Percentiles rank a stretch among this genome's conserved stretches.
These are phyloP conservation scores for Helicoverpa armigera DNA, from an alignment of 1,140 invertebrate genomes.

Conservation along the genomic window DNA sequence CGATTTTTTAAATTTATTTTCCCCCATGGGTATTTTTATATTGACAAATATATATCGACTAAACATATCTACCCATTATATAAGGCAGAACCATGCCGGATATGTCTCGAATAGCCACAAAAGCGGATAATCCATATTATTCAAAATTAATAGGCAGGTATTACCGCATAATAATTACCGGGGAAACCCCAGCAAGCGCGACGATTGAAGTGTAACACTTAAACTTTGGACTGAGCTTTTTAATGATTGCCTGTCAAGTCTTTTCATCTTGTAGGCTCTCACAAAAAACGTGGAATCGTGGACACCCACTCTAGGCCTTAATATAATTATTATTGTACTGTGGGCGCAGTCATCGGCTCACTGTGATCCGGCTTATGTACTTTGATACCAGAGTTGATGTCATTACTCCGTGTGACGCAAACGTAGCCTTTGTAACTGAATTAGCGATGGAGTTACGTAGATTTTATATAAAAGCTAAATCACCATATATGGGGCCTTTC, in stretches of 20 bases:
- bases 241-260: background rate
- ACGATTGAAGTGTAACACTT: background rate
- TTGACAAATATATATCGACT: too few species aligned
- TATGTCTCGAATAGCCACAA: too few species aligned
- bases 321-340: slow-evolving; percentile 21
- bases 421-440: slow-evolving; percentile 34
- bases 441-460: slow-evolving; percentile 21
- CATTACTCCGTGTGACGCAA: slow-evolving; percentile 41
- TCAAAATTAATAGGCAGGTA: too few species aligned
- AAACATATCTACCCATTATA: too few species aligned
- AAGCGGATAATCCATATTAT: too few species aligned
- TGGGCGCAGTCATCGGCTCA: slow-evolving; percentile 15
- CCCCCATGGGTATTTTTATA: too few species aligned
- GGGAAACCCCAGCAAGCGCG: slow-evolving; percentile 4
- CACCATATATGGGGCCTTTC: background rate
- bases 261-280: background rate
- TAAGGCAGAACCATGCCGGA: too few species aligned
- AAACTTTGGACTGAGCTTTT: slow-evolving; percentile 11
- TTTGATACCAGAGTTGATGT: slow-evolving; percentile 44
- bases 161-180: too few species aligned
- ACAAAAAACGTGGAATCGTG: slow-evolving; percentile 11
- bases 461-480: slow-evolving; percentile 4
- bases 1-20: too few species aligned
- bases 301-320: slow-evolving; percentile 1
- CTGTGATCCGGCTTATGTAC: slow-evolving; percentile 37